Conservation (phyloP, 2,797 vertebrate genomes). For the Kryptopterus vitreolus region DNA sequence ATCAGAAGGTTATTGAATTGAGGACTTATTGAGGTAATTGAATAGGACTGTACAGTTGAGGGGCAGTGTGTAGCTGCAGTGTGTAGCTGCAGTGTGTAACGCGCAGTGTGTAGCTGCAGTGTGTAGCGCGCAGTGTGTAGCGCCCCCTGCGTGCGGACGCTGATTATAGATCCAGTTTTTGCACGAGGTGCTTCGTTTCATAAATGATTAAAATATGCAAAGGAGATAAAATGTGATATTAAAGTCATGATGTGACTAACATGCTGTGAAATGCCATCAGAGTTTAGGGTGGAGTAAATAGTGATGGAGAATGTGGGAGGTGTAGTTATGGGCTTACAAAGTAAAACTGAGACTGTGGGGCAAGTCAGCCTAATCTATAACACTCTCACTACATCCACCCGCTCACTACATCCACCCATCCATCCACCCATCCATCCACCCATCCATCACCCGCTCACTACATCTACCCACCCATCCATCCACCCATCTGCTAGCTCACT, state of each 20-base stretch:
- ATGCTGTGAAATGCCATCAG: neutral
- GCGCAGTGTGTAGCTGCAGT: neutral
- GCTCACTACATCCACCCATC: no score
- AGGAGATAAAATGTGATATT: slow-evolving; percentile 14
- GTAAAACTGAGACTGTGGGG: neutral
- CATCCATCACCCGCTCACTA: no score
- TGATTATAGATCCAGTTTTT: no score
- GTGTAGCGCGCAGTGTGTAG: neutral
- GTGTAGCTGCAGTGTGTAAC: neutral
- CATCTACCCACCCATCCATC: neutral
- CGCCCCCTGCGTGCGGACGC: no score
- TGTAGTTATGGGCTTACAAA: no score
- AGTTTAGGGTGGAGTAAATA: neutral
- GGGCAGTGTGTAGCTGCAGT: neutral
- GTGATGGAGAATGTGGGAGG: neutral
- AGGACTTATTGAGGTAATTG: no score
- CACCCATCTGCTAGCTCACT: neutral
- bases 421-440: no score
- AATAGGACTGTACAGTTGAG: no score
- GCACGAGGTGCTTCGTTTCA: slow-evolving; percentile 41
- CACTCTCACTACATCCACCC: neutral
- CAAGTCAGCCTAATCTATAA: neutral
- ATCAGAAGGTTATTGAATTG: no score
- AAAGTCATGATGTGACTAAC: slow-evolving; percentile 6
- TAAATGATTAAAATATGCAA: slow-evolving; percentile 45